Conservation (phyloP, 2,888 invertebrate genomes). For the Chrysolina americana region DNA sequence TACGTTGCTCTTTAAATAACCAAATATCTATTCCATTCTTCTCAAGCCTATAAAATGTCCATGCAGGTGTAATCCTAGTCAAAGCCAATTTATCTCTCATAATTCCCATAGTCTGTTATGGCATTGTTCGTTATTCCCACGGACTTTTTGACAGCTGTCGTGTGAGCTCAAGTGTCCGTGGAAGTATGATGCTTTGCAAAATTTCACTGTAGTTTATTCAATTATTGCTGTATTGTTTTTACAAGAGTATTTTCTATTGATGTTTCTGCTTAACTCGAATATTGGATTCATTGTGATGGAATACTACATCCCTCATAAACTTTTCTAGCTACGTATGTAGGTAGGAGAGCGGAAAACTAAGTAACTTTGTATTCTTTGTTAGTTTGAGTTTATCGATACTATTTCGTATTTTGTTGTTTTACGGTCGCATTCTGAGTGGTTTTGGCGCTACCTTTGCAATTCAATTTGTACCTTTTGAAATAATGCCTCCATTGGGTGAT, state of each 20-base stretch:
- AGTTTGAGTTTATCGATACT: not conserved
- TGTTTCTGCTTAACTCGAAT: not conserved
- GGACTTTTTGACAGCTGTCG: too few relatives aligned
- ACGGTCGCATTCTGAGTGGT: not conserved
- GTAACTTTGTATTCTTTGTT: not conserved
- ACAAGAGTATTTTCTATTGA: not conserved
- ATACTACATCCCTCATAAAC: not conserved
- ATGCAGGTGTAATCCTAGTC: too few relatives aligned
- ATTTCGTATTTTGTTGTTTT: conserved; percentile 3
- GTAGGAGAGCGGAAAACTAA: not conserved
- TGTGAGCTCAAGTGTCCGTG: too few relatives aligned
- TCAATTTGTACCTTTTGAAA: not conserved
- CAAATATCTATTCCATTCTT: too few relatives aligned
- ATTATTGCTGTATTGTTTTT: not conserved
- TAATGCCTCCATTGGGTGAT: not conserved
- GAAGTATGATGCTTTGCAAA: too few relatives aligned
- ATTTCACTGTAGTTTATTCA: not conserved
- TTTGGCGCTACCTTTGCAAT: not conserved
- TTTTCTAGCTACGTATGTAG: not conserved
- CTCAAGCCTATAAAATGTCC: too few relatives aligned
- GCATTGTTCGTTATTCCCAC: too few relatives aligned
- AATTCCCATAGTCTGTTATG: too few relatives aligned
- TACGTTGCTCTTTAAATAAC: too few relatives aligned
- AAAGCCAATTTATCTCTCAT: too few relatives aligned
- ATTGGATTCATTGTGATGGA: not conserved